phyloP scores from a whole-genome alignment of 1,140 invertebrate species.

The Colletes gigas region DNA sequence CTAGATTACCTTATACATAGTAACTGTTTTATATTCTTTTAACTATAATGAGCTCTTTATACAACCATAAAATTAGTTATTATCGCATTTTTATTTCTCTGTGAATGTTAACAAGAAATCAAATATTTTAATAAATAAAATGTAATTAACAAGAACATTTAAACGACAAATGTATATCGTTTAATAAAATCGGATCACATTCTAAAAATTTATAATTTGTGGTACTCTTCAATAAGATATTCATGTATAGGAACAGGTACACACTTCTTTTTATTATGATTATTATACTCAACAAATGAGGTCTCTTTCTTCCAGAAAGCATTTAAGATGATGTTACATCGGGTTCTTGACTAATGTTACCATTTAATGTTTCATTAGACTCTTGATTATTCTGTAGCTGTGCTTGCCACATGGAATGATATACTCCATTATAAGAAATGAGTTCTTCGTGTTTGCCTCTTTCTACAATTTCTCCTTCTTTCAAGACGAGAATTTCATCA shows the following conservation, averaged over 20 bases:
- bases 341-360: conserved; percentile 23
- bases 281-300: background rate
- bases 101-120: background rate
- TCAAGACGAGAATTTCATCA: conserved; percentile 94
- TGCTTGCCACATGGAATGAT: conserved; percentile 94
- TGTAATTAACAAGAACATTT: background rate
- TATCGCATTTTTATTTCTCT: background rate
- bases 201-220: background rate
- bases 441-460: conserved; percentile 92
- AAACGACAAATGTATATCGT: background rate
- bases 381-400: conserved; percentile 86
- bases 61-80: too few relatives aligned
- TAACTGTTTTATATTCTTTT: background rate
- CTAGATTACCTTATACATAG: background rate
- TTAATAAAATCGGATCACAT: background rate
- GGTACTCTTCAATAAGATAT: background rate
- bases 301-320: background rate
- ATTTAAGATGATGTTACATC: conserved; percentile 29
- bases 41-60: too few relatives aligned
- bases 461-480: conserved; percentile 95
- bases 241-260: background rate
- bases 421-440: conserved; percentile 85
- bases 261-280: background rate
- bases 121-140: background rate
- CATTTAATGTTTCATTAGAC: conserved; percentile 13